Evolutionary conservation across 1,140 invertebrate species (phyloP).

Genomic region (Drosophila equinoxialis): DNA sequence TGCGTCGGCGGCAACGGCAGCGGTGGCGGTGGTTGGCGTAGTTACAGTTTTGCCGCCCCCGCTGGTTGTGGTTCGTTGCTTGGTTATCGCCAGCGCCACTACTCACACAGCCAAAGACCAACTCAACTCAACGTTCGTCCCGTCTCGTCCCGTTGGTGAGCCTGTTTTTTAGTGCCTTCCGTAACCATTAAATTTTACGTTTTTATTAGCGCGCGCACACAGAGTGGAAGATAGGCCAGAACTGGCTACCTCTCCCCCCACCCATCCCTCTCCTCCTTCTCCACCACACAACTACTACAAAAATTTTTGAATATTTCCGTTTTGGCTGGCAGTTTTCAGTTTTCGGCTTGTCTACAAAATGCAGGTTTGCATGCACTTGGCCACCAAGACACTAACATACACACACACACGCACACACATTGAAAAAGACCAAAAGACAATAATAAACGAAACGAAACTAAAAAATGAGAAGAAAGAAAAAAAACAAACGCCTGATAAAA

Average conservation of each 20-base stretch:
- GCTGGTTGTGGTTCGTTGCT: constrained; percentile 75
- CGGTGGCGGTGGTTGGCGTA: constrained; percentile 62
- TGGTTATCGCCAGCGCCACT: constrained; percentile 72
- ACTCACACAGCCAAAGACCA: constrained; percentile 52
- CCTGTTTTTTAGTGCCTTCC: constrained; percentile 81
- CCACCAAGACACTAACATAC: constrained; percentile 12
- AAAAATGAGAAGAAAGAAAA: constrained; percentile 12
- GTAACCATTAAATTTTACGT: constrained; percentile 82
- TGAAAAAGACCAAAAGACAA: constrained; percentile 45
- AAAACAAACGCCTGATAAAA: constrained; percentile 6
- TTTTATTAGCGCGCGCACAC: constrained; percentile 72
- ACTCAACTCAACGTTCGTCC: constrained; percentile 46
- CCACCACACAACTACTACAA: constrained; percentile 40
- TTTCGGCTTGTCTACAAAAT: constrained; percentile 72
- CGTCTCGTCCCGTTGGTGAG: constrained; percentile 64
- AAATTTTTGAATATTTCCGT: constrained; percentile 80
- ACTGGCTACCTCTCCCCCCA: not conserved
- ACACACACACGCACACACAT: constrained; percentile 11
- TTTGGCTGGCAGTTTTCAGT: constrained; percentile 72
- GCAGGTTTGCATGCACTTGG: constrained; percentile 78
- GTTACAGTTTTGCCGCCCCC: constrained; percentile 61
- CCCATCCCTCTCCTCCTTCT: not conserved
- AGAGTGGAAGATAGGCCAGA: constrained; percentile 38
- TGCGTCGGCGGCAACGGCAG: constrained; percentile 52
- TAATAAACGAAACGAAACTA: constrained; percentile 42